phyloP scores from a whole-genome alignment of 2,888 invertebrate genomes.

The Apantesis nais region DNA sequence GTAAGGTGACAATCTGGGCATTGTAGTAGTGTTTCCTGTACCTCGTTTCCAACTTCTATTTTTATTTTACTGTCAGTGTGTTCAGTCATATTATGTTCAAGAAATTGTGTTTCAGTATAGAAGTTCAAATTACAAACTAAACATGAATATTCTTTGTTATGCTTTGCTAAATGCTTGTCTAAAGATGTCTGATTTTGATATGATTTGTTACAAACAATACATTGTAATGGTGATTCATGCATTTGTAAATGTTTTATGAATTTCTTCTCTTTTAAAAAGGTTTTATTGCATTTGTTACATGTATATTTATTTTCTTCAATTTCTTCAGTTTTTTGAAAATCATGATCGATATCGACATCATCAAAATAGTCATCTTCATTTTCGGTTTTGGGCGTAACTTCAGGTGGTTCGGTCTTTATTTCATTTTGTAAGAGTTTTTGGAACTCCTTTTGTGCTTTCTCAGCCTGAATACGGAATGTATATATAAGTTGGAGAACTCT shows the following conservation, averaged over 20 bases:
- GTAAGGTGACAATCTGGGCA: conserved; percentile 83
- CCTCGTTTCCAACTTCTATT: conserved; percentile 52
- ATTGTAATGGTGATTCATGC: conserved; percentile 61
- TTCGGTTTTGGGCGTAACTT: conserved; percentile 57
- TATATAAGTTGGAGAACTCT: conserved; percentile 79
- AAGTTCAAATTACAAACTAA: conserved; percentile 48
- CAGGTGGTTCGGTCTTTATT: conserved; percentile 50
- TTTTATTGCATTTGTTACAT: conserved; percentile 79
- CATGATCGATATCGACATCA: conserved; percentile 47
- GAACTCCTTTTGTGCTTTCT: conserved; percentile 63
- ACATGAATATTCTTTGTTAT: conserved; percentile 48
- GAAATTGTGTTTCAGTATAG: conserved; percentile 42
- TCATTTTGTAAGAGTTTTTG: conserved; percentile 58
- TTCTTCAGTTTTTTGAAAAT: conserved; percentile 41
- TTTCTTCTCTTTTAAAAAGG: conserved; percentile 74
- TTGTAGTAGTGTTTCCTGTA: conserved; percentile 53
- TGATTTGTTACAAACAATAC: conserved; percentile 63
- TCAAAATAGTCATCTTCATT: conserved; percentile 44
- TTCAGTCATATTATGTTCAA: conserved; percentile 43
- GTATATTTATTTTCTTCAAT: conserved; percentile 46
- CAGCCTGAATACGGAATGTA: conserved; percentile 67
- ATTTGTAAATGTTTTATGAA: conserved; percentile 76
- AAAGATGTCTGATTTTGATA: conserved; percentile 62
- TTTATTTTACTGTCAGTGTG: conserved; percentile 39
- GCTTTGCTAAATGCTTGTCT: conserved; percentile 67